Evolutionary conservation across 1,140 invertebrate genomes (phyloP), one percentile per base, ranked within the genome.

Genomic region (Drosophila sproati): DNA sequence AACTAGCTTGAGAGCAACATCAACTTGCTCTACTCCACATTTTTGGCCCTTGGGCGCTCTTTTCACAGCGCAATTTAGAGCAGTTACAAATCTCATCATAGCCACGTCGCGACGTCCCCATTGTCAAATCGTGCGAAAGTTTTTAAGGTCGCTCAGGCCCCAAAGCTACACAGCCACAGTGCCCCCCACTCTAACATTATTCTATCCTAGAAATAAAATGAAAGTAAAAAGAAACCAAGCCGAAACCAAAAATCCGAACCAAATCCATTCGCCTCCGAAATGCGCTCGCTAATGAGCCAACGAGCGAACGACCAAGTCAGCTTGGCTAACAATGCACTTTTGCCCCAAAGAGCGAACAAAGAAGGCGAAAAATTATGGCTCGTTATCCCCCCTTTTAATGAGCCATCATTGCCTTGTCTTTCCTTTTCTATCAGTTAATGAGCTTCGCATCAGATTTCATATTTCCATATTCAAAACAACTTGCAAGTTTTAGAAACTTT

Each of bases 61-160:
- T 37, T 48, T 43, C 32, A 20, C 54, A 48, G 43, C 32, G 66
- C 61, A 55, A 70, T 70, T 64, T 60, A 41, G 64, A 64, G 68
- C 60, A 55, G 34, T 37, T 39, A 51, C 62, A 55, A 55, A 54
- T 73, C 56, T 68, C 64, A 73, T 68, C 71, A 55, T 20, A 52
- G 48, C 32, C 56, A 47, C 63, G 61, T 72, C 52, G 48, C 32
- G 50, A 47, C 63, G 61, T 72, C 52, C 57, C 72, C 67, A 77
- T 88, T 82, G 79, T 86, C 82, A 82, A 86, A 88, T 88, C 81
- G 76, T 72, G 82, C 79, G 76, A 79, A 88, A 88, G 67, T 86
- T 86, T 77, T 73, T 75, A 80, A 77, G 66, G 75, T 67, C 59
- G 66, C 62, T 10, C 64, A 59, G 47, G 62, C 62, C 60, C 29